Evolutionary conservation across 2,113 vertebrate species (phyloP).

Genomic region (Cyanoliseus patagonus): DNA sequence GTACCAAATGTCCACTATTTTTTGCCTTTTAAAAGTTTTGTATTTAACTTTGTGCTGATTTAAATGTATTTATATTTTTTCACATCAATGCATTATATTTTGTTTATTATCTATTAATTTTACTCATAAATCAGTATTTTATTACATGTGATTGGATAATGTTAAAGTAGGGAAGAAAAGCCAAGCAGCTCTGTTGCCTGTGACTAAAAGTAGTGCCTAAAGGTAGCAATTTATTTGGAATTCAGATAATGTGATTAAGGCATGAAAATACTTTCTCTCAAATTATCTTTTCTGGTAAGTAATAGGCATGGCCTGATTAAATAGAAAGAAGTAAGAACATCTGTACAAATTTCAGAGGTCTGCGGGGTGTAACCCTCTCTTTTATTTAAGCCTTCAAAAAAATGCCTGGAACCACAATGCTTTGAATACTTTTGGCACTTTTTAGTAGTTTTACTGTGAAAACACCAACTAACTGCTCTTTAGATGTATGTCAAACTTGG

Average conservation of each 20-base stretch:
- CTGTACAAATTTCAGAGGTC: slow-evolving; percentile 57
- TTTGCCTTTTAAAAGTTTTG: background rate
- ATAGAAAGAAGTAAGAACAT: slow-evolving; percentile 55
- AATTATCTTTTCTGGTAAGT: slow-evolving; percentile 38
- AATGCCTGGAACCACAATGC: slow-evolving; percentile 43
- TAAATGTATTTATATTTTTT: background rate
- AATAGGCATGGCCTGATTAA: slow-evolving; percentile 41
- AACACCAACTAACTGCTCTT: background rate
- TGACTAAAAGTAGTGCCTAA: background rate
- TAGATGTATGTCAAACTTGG: background rate
- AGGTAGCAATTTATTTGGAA: slow-evolving; percentile 48
- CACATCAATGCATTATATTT: background rate
- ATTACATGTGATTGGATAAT: background rate
- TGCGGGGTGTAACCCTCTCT: background rate
- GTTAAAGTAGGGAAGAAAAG: background rate
- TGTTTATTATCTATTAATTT: background rate
- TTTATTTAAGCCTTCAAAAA: background rate
- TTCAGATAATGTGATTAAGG: slow-evolving; percentile 45
- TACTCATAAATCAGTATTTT: background rate
- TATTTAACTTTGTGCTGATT: background rate
- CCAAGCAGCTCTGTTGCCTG: background rate
- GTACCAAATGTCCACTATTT: background rate
- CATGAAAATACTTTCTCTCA: slow-evolving; percentile 54
- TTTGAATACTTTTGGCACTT: background rate
- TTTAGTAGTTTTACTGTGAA: background rate